These are phyloP conservation scores for Colostygia pectinataria DNA, from an alignment of 2,888 invertebrate genomes.

Conservation along the genomic window DNA sequence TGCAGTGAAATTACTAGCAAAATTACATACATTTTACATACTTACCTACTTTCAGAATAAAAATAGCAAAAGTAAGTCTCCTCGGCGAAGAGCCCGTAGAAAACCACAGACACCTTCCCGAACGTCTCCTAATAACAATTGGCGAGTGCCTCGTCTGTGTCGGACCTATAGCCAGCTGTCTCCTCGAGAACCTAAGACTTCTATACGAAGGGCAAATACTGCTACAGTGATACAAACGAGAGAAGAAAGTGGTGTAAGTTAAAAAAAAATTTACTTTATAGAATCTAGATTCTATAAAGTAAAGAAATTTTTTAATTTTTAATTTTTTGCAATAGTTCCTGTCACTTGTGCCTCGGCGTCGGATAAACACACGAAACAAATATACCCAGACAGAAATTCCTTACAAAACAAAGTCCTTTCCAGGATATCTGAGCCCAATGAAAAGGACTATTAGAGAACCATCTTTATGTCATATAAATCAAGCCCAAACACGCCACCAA, in stretches of 20 bases:
- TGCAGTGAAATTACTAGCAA: too few relatives aligned
- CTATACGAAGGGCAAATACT: slow-evolving; percentile 8
- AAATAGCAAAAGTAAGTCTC: slow-evolving; percentile 12
- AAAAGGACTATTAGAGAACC: slow-evolving; percentile 5
- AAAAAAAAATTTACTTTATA: not conserved
- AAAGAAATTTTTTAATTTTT: too few relatives aligned
- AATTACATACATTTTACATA: too few relatives aligned
- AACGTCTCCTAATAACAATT: slow-evolving; percentile 20
- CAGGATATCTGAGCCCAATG: not conserved
- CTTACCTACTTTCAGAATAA: slow-evolving; percentile 24
- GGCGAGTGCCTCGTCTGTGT: slow-evolving; percentile 47
- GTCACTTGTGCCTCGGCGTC: slow-evolving; percentile 9
- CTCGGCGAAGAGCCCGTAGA: slow-evolving; percentile 5
- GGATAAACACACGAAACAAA: slow-evolving; percentile 13
- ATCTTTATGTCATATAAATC: not conserved
- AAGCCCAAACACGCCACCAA: not conserved
- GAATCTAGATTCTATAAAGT: too few relatives aligned
- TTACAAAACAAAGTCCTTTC: not conserved
- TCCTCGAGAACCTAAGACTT: slow-evolving; percentile 12
- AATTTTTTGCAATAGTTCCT: too few relatives aligned
- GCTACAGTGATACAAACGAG: not conserved
- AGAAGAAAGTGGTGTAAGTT: slow-evolving; percentile 20
- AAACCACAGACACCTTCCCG: not conserved
- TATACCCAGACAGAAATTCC: slow-evolving; percentile 19
- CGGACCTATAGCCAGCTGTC: slow-evolving; percentile 38